Evolutionary conservation across 1,140 invertebrate genomes (phyloP), one percentile per base, ranked within the genome.

Genomic region (Ips nitidus): DNA sequence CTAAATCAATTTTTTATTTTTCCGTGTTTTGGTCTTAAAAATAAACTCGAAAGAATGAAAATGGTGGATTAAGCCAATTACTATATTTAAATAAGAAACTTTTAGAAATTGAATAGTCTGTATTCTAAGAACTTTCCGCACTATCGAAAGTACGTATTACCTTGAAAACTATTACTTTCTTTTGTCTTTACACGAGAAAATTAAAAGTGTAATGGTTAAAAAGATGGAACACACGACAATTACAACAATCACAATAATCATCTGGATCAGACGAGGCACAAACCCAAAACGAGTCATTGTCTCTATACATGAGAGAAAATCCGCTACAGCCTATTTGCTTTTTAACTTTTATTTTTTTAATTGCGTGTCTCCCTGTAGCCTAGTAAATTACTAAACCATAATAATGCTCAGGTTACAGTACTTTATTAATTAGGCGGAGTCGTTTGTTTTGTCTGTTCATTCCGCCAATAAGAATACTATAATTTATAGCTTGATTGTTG

Each of bases 271-370:
- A 50, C 6, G 22, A 50, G 45, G 6, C 22, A 50, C 45, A 50
- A 8, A 50, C 45, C 6, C 45, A 50, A 50, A 50, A 50, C 45
- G 22, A 6, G 45, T 50, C 45, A 50, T 50, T 50, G 22, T 50
- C 22, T 50, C 22, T 3, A 22, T 50, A 50, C 45, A 50, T 22
- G 22, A 50, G 22, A 50, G 5, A 59, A 59, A 59, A 59, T 59
- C n/a, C 41, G 57, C 8, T 59, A 7, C 57, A 38, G 7, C 41
- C 57, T 59, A 59, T 59, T 59, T 59, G 57, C 8, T 59, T 59
- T 4, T n/a, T 22, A 59, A 59, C 57, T 59, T 59, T 59, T 59
- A 59, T 59, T 59, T 59, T 22, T 61, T 61, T 61, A 61, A 61
- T 61, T 61, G 43, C 47, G 47, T 43, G 37, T 61, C n/a, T 22